These are phyloP conservation scores for Stomatorhinus walkeri DNA, from an alignment of 2,797 vertebrate genomes.

Conservation along the genomic window DNA sequence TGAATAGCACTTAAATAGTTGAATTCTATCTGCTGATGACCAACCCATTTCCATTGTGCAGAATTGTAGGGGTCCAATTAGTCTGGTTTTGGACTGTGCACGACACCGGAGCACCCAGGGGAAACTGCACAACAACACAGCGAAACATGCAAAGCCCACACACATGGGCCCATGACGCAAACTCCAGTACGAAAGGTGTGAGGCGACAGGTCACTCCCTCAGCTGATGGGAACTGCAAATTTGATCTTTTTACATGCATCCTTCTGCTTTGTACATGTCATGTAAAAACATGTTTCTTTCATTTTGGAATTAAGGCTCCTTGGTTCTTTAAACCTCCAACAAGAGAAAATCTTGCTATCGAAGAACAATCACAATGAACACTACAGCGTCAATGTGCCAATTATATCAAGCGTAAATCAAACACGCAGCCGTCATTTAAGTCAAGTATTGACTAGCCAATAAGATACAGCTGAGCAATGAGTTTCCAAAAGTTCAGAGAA, in stretches of 20 bases:
- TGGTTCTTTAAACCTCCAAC: neutral
- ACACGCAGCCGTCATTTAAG: conserved; percentile 21
- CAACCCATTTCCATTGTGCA: neutral
- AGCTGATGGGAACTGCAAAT: neutral
- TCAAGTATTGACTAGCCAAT: conserved; percentile 15
- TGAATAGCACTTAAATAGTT: neutral
- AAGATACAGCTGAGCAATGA: neutral
- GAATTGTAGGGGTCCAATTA: neutral
- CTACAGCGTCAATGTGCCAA: neutral
- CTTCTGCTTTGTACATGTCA: neutral
- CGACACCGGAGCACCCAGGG: neutral
- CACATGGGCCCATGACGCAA: neutral
- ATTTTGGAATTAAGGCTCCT: conserved; percentile 3
- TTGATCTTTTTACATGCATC: neutral
- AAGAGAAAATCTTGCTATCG: conserved; percentile 13
- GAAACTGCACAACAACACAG: neutral
- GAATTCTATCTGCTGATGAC: neutral
- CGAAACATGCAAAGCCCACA: neutral
- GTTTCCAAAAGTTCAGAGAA: conserved; percentile 11
- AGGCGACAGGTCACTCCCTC: neutral
- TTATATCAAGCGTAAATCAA: conserved; percentile 13
- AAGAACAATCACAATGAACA: neutral
- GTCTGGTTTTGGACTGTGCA: neutral
- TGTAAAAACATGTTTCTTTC: neutral
- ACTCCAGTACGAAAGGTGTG: neutral